Evolutionary conservation across 1,140 invertebrate species (phyloP), one percentile per base, ranked within the genome.

Genomic region (Pseudachorutes palmiensis): DNA sequence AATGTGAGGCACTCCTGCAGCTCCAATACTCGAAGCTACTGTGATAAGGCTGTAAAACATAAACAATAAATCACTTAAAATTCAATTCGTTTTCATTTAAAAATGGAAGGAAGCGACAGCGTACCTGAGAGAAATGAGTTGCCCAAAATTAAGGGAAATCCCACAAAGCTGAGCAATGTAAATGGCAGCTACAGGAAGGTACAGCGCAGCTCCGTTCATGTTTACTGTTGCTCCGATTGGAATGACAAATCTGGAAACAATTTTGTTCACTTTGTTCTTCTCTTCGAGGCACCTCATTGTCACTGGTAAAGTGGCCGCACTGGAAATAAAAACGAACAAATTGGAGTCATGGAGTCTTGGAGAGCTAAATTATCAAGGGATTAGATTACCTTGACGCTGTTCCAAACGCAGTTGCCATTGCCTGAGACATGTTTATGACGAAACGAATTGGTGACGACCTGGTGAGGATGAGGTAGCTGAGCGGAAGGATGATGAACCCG

Each of bases 131-230:
- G 82, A 80, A 45, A 86, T 78, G 31, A 85, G 78, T 75, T 83
- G 78, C 19, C 83, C 80, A 62, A 84, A 73, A 1, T 78, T 77
- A n/a, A 86, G 76, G 14, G 80, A 71, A 41, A 85, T 77, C 29
- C 81, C 82, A 70, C 85, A 83, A 72, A 88, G 79, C 78, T 88
- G 87, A 32, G 86, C 85, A 70, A 88, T 87, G 75, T 87, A 88
- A 62, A 88, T 82, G 22, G 85, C 83, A 0, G 85, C 86, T 1
- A 87, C 82, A 22, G 81, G 80, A 71, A 83, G 80, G 67, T 84
- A 83, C 5, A 83, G 70, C 2, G 83, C 83, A 41, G 82, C 83
- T 19, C 83, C 83, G 66, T 84, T 82, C 82, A 83, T 83, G 69
- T 67, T 67, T 2, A 67, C 29, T 30, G 57, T 82, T 9, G 51